Base-by-base conservation (phyloP, 2,797 vertebrate species). In the Lepidocolaptes lacrymiger region DNA sequence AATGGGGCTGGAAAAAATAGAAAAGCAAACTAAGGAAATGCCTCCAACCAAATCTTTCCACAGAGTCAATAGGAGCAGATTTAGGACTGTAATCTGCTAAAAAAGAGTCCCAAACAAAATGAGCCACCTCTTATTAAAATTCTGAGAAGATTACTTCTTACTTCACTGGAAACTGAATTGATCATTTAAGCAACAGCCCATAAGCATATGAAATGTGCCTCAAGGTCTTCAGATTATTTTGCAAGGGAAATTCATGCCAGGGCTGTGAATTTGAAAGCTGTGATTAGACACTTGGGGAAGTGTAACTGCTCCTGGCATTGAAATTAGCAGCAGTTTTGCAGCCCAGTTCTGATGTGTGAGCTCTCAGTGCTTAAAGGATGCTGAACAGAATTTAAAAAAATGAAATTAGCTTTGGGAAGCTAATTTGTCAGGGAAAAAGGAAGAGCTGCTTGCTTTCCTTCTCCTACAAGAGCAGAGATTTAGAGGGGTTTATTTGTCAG, bases 21-120 rank as follows among this genome's bases (percentile, higher is more conserved):
- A 56, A 77, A 77, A 74, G 43, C 41, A 61, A 68, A 32, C 59
- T 89, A 37, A 92, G 81, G 84, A 96, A 96, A 88, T 80, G 28
- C 78, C 39, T 88, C 56, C 55, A 81, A 83, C 24, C 54, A 64
- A 54, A 21, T 55, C 54, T 93, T 91, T 93, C 64, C 58, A 61
- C 37, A 30, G 48, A 73, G 56, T 74, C 58, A 62, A 27, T 7
- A 26, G 32, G 30, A 88, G 19, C 48, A 87, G 75, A 32, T 71
- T 79, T 61, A 62, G 68, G 30, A 52, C n/a, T 71, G 46, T 66
- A 68, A 77, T 62, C 24, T 77, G 39, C 48, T 90, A 30, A 49
- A 77, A 82, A 72, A 2, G 4, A 39, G 32, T 73, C 82, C 32
- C 52, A 87, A 72, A 91, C 1, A 7, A 92, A 76, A 82, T 59